phyloP scores from a whole-genome alignment of 2,888 invertebrate genomes.

The Perithous albicinctus region DNA sequence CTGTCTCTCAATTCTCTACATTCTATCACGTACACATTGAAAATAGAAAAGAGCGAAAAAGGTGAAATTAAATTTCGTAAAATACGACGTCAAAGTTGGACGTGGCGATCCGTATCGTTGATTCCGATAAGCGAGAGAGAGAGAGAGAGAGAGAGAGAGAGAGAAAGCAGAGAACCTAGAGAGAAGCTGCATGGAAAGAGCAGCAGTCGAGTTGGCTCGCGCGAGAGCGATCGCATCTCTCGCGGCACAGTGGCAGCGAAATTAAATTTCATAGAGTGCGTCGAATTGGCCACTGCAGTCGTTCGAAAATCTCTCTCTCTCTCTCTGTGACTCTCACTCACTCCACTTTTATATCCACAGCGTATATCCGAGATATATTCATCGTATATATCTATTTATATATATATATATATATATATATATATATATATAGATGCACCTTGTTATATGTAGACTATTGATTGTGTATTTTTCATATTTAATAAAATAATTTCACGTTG shows the following conservation, averaged over 20 bases:
- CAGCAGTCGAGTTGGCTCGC: slow-evolving; percentile 26
- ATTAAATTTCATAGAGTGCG: slow-evolving; percentile 65
- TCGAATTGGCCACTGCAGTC: slow-evolving; percentile 44
- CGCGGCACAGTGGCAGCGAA: slow-evolving; percentile 34
- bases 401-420: neutral
- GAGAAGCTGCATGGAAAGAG: neutral
- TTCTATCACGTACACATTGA: neutral
- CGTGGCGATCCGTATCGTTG: slow-evolving; percentile 58
- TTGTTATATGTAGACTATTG: too few relatives aligned
- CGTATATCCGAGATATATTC: neutral
- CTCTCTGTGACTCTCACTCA: slow-evolving; percentile 15
- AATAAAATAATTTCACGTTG: neutral
- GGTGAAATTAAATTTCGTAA: slow-evolving; percentile 57
- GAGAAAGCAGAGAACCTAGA: too few relatives aligned
- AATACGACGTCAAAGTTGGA: slow-evolving; percentile 53
- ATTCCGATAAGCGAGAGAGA: slow-evolving; percentile 35
- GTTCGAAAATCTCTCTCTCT: neutral
- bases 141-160: neutral
- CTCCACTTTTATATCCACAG: neutral
- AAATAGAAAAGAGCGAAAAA: slow-evolving; percentile 11
- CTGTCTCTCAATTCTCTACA: neutral
- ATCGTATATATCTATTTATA: neutral
- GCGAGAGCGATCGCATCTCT: slow-evolving; percentile 53
- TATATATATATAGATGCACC: too few relatives aligned
- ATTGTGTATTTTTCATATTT: neutral